Percentiles rank a stretch among this genome's conserved stretches.
These are phyloP conservation scores for Pseudeuparius sepicola DNA, from an alignment of 2,888 invertebrate genomes.

Conservation along the genomic window DNA sequence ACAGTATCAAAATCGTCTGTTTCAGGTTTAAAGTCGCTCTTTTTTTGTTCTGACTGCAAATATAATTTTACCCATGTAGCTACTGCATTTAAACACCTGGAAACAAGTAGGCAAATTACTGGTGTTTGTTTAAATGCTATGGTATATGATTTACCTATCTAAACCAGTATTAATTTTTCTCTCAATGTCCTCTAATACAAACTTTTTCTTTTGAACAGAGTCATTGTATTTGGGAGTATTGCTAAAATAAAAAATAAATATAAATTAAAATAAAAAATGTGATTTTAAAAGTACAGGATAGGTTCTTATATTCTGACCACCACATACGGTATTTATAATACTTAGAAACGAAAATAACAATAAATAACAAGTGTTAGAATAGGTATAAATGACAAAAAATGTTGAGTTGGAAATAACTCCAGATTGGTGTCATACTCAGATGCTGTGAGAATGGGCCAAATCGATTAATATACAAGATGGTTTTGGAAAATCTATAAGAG, in stretches of 20 bases:
- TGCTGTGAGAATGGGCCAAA: no score
- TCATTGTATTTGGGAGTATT: slow-evolving; percentile 82
- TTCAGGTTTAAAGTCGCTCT: slow-evolving; percentile 87
- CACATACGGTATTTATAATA: no score
- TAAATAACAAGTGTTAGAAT: no score
- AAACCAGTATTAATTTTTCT: slow-evolving; percentile 82
- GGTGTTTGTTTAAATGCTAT: background rate
- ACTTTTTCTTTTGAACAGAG: slow-evolving; percentile 77
- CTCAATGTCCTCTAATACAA: slow-evolving; percentile 80
- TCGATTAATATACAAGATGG: no score
- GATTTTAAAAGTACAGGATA: no score
- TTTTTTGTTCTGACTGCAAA: slow-evolving; percentile 87
- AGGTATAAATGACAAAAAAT: no score
- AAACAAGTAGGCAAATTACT: slow-evolving; percentile 15
- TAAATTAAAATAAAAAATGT: slow-evolving; percentile 5
- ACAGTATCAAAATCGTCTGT: slow-evolving; percentile 73
- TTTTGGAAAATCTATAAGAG: no score
- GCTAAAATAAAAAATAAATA: slow-evolving; percentile 41
- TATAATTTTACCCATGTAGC: slow-evolving; percentile 86
- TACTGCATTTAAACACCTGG: slow-evolving; percentile 70
- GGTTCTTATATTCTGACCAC: no score
- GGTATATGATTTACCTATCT: slow-evolving; percentile 49
- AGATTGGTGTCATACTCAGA: no score
- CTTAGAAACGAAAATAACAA: no score
- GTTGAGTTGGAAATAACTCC: no score